phyloP scores from a whole-genome alignment of 2,113 vertebrate species.

The Neolamprologus sp. region DNA sequence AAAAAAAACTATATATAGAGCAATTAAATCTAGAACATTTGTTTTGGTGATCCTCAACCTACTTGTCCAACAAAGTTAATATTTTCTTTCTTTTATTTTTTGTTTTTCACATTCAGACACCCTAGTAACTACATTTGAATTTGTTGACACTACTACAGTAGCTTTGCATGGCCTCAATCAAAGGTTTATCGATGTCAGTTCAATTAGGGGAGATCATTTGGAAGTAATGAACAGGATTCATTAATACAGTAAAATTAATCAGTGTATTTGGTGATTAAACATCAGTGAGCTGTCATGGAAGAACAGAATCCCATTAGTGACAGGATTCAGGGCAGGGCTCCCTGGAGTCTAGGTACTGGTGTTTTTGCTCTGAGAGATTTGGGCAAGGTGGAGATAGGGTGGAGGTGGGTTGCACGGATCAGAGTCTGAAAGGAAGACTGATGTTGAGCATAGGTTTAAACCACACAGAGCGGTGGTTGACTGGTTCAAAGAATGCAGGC shows the following conservation, averaged over 20 bases:
- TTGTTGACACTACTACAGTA: not conserved
- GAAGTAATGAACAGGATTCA: not conserved
- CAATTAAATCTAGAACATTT: not conserved
- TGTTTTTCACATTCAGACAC: not conserved
- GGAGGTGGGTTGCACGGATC: not conserved
- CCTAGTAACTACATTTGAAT: not conserved
- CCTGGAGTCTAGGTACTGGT: not conserved
- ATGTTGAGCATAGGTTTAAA: not conserved
- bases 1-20: not conserved
- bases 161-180: not conserved
- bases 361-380: not conserved
- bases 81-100: not conserved
- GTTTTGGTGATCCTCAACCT: not conserved
- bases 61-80: not conserved
- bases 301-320: not conserved
- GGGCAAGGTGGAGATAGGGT: not conserved
- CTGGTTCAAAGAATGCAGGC: not conserved
- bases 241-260: not conserved
- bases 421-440: not conserved
- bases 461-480: not conserved
- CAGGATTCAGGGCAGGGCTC: not conserved
- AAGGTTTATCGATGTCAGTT: not conserved
- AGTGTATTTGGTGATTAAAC: not conserved
- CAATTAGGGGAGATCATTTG: not conserved
- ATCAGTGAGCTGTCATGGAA: not conserved